Evolutionary conservation across 1,140 invertebrate genomes (phyloP).

Genomic region (Atta colombica): DNA sequence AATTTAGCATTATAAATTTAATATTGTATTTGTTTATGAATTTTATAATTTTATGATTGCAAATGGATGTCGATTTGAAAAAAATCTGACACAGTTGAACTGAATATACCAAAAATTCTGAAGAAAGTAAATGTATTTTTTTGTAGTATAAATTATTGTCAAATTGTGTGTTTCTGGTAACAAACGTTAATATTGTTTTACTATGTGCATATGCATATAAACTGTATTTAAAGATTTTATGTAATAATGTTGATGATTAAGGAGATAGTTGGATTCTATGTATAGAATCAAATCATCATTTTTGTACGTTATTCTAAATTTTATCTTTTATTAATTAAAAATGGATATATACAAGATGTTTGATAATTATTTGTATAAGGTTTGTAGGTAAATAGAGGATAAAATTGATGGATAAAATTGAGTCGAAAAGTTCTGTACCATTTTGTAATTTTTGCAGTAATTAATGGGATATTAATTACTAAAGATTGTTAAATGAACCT

Average conservation of each 20-base stretch:
- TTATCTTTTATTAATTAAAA: constrained; percentile 60
- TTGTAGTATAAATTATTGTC: constrained; percentile 3
- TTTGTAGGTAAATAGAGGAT: no score
- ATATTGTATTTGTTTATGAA: constrained; percentile 41
- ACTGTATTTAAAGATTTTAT: constrained; percentile 71
- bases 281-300: background rate
- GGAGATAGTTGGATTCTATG: constrained; percentile 17
- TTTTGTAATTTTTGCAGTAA: no score
- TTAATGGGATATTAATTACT: no score
- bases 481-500: no score
- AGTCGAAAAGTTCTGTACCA: no score
- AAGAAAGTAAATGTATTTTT: constrained; percentile 21
- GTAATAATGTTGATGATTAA: constrained; percentile 68
- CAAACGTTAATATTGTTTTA: constrained; percentile 52
- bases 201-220: constrained; percentile 48
- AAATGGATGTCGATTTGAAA: constrained; percentile 27
- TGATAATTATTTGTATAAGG: no score
- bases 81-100: constrained; percentile 30
- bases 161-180: constrained; percentile 9
- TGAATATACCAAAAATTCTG: constrained; percentile 29
- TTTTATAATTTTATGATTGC: constrained; percentile 28
- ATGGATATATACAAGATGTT: background rate
- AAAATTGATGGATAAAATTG: no score
- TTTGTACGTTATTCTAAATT: constrained; percentile 33
- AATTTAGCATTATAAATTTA: constrained; percentile 61